Base-by-base conservation (phyloP, 2,888 invertebrate species). In the Aphidius colemani region DNA sequence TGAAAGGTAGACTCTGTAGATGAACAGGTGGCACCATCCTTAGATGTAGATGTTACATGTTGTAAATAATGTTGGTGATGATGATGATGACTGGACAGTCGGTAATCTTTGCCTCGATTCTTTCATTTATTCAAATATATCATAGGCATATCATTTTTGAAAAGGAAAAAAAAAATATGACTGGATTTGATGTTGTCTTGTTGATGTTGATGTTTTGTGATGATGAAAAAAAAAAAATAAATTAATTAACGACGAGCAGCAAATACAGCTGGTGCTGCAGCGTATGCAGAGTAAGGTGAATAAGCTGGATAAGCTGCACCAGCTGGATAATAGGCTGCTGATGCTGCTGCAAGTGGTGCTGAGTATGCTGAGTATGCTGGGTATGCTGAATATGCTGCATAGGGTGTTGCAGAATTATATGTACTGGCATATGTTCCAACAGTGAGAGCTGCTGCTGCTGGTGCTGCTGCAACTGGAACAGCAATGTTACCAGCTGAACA, bases 391-490 rank as follows among this genome's bases (percentile, higher is more conserved):
- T 70, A 66, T 6, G 75, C 70, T 13, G 76, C 75, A 30, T 30
- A 30, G 30, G 30, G 30, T 30, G 30, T 5, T 2, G 75, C 74
- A 0, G 91, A 90, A 66, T 90, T 90, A 83, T 90, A 92, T 10
- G 90, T 90, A 71, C 87, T 88, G 60, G 92, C 91, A 72, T 90
- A 91, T 4, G 92, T 91, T 1, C 91, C 89, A 5, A 91, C 85
- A 63, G 87, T 86, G 59, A 87, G 85, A 5, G 88, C 88, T 10
- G 80, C 79, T 41, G 82, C 78, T 11, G 82, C 73, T 30, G 30
- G 30, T 11, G 83, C 82, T 4, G 78, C 76, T 4, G 78, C 74
- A 4, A 80, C 75, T 18, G 74, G 69, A 8, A 74, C 64, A 30
- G 30, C 30, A 30, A 30, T 30, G 5, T 30, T 30, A 45, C 78